Percentiles rank a stretch among this genome's conserved stretches.
Conservation (phyloP, 2,888 invertebrate species). For the Onthophagus sagittarius region DNA sequence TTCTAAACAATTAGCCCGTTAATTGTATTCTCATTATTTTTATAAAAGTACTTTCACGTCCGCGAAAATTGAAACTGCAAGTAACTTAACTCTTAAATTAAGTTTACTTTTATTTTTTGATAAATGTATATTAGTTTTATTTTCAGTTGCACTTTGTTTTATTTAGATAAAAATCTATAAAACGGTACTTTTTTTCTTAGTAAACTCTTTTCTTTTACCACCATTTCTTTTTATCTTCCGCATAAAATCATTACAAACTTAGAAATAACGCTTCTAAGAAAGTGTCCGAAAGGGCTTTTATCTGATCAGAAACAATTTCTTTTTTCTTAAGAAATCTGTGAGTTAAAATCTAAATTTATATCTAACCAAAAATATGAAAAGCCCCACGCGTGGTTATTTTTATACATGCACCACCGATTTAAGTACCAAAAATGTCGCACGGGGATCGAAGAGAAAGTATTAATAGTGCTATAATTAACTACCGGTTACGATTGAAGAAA, state of each 20-base stretch:
- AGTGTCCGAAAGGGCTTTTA: background rate
- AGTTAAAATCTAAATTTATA: background rate
- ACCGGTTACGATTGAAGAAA: background rate
- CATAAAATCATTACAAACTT: too few species aligned
- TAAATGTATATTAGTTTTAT: too few species aligned
- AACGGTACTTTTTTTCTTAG: too few species aligned
- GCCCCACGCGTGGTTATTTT: background rate
- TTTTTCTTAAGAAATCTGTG: background rate
- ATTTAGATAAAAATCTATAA: too few species aligned
- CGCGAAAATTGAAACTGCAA: background rate
- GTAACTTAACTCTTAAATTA: background rate
- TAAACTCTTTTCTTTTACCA: too few species aligned
- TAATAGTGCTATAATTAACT: background rate
- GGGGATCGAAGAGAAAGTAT: background rate
- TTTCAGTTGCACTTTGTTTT: too few species aligned
- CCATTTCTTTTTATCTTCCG: too few species aligned
- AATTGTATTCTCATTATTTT: background rate
- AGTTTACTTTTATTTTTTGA: too few species aligned
- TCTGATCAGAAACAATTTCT: background rate
- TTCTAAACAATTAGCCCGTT: background rate
- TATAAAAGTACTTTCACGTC: background rate
- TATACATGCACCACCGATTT: background rate
- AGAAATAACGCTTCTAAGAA: background rate
- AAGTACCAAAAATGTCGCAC: background rate
- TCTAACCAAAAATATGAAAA: background rate